Conservation (phyloP, 2,797 vertebrate species). For the Etheostoma perlongum region DNA sequence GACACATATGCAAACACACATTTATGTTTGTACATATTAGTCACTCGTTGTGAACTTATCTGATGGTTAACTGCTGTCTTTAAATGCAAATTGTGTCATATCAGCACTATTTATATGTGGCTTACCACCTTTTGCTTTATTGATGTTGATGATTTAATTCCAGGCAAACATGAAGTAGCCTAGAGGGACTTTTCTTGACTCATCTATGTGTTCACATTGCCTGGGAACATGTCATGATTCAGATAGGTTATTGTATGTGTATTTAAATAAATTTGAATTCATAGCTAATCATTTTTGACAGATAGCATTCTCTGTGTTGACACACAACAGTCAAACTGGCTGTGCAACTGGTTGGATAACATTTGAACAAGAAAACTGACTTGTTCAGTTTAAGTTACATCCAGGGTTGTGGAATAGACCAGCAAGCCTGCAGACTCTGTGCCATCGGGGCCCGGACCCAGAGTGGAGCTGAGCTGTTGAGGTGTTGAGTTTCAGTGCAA, state of each 20-base stretch:
- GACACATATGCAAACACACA: slow-evolving; percentile 57
- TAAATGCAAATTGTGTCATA: slow-evolving; percentile 56
- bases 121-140: slow-evolving; percentile 48
- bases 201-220: slow-evolving; percentile 33
- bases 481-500: slow-evolving; percentile 84
- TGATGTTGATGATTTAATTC: slow-evolving; percentile 55
- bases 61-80: slow-evolving; percentile 35
- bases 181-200: slow-evolving; percentile 38
- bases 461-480: slow-evolving; percentile 53
- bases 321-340: background rate
- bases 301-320: background rate
- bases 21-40: slow-evolving; percentile 54
- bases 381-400: slow-evolving; percentile 17
- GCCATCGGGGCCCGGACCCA: slow-evolving; percentile 22
- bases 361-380: slow-evolving; percentile 22
- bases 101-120: slow-evolving; percentile 67
- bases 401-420: slow-evolving; percentile 23
- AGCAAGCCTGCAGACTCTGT: slow-evolving; percentile 33
- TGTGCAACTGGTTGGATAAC: slow-evolving; percentile 10
- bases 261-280: slow-evolving; percentile 18
- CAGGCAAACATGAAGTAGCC: slow-evolving; percentile 50
- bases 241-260: background rate
- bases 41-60: slow-evolving; percentile 8
- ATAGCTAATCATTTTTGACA: background rate
- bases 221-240: slow-evolving; percentile 37